These are phyloP conservation scores for Hydropotes inermis DNA, from an alignment of 2,113 vertebrate species.

Conservation along the genomic window DNA sequence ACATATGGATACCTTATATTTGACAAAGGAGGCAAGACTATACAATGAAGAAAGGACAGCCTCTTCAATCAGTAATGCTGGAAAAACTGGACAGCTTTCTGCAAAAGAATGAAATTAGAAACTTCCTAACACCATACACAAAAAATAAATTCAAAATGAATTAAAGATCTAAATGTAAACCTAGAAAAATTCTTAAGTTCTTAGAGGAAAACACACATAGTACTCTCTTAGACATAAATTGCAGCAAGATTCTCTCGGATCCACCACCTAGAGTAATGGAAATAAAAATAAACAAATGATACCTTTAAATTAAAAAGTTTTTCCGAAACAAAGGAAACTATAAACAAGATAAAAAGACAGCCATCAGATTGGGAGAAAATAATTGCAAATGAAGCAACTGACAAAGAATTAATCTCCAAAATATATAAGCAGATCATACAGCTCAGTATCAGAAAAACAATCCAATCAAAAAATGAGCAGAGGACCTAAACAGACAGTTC, in stretches of 20 bases:
- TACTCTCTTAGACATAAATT: background rate
- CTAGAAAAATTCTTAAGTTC: background rate
- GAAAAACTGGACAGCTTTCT: background rate
- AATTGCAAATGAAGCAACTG: background rate
- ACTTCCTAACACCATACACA: background rate
- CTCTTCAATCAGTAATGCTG: background rate
- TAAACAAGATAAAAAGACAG: background rate
- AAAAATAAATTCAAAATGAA: background rate
- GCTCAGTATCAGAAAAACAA: background rate
- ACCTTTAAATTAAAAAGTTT: background rate
- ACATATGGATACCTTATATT: background rate
- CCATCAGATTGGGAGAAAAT: background rate
- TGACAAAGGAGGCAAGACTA: background rate
- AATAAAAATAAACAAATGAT: background rate
- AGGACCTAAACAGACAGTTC: background rate
- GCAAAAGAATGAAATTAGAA: background rate
- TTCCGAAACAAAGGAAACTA: background rate
- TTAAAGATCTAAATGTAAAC: background rate
- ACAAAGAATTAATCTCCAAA: background rate
- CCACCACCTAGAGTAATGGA: background rate
- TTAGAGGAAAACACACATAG: background rate
- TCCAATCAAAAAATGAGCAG: background rate
- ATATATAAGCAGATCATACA: background rate
- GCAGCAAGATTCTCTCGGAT: background rate
- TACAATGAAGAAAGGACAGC: background rate